These are phyloP conservation scores for Arizona elegans DNA, from an alignment of 2,113 vertebrate species.

Conservation along the genomic window DNA sequence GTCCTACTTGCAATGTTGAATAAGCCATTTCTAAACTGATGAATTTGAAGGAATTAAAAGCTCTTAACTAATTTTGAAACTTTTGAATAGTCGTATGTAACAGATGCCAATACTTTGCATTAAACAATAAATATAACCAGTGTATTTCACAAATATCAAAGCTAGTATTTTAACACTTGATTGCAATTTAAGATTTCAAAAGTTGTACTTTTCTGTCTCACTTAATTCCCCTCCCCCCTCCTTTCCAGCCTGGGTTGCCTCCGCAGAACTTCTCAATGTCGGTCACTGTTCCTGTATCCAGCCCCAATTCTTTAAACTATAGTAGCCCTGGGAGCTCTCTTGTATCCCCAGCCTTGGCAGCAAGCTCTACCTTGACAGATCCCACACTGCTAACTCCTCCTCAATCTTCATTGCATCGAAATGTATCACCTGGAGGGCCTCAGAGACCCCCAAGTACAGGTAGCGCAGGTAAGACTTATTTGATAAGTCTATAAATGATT, in stretches of 20 bases:
- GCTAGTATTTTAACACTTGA: background rate
- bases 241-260: conserved; percentile 84
- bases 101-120: background rate
- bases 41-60: background rate
- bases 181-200: background rate
- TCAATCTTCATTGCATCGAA: conserved; percentile 86
- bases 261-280: conserved; percentile 98
- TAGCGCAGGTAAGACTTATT: conserved; percentile 75
- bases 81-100: background rate
- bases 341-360: conserved; percentile 83
- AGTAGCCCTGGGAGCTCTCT: conserved; percentile 85
- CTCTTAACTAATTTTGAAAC: conserved; percentile 5
- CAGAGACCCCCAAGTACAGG: conserved; percentile 92
- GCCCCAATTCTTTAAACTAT: conserved; percentile 88
- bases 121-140: background rate
- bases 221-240: background rate
- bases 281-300: conserved; percentile 95
- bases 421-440: conserved; percentile 83
- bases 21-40: background rate
- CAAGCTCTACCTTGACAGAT: conserved; percentile 84
- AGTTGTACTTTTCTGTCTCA: background rate
- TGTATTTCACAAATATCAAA: background rate
- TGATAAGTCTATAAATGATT: background rate
- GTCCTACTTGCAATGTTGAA: conserved; percentile 25
- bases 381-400: conserved; percentile 91